These are phyloP conservation scores for Ahaetulla prasina DNA, from an alignment of 2,113 vertebrate genomes.

Conservation along the genomic window DNA sequence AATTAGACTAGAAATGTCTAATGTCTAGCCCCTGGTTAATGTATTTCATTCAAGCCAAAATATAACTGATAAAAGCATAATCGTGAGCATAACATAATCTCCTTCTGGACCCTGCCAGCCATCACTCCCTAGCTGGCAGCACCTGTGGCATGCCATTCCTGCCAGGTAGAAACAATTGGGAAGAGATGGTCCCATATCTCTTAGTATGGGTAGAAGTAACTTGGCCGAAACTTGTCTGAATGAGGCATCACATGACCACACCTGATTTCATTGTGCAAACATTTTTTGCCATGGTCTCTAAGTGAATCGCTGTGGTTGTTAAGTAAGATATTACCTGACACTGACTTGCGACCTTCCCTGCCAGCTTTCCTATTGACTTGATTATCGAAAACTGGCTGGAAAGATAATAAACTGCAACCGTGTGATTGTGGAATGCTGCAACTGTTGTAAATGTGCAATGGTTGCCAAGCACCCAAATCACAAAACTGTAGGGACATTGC, in stretches of 20 bases:
- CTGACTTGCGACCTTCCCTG: background rate
- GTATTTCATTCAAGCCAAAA: background rate
- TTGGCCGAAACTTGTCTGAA: background rate
- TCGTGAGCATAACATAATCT: background rate
- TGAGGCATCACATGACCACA: background rate
- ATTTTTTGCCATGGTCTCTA: background rate
- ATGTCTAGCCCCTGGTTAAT: background rate
- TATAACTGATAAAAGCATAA: background rate
- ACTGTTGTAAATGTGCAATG: background rate
- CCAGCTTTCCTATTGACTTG: background rate
- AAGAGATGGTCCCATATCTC: background rate
- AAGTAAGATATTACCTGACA: background rate
- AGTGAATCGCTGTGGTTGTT: background rate
- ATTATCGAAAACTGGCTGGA: background rate
- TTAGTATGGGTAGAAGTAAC: no score
- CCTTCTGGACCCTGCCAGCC: background rate
- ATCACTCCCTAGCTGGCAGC: background rate
- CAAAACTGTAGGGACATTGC: background rate
- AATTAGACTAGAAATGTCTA: background rate
- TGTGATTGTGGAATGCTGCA: background rate
- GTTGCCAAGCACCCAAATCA: background rate
- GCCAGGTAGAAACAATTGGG: background rate
- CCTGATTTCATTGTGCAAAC: background rate
- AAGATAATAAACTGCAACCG: background rate
- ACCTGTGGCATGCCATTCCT: background rate